phyloP scores from a whole-genome alignment of 2,113 vertebrate species.

The Archilochus colubris region DNA sequence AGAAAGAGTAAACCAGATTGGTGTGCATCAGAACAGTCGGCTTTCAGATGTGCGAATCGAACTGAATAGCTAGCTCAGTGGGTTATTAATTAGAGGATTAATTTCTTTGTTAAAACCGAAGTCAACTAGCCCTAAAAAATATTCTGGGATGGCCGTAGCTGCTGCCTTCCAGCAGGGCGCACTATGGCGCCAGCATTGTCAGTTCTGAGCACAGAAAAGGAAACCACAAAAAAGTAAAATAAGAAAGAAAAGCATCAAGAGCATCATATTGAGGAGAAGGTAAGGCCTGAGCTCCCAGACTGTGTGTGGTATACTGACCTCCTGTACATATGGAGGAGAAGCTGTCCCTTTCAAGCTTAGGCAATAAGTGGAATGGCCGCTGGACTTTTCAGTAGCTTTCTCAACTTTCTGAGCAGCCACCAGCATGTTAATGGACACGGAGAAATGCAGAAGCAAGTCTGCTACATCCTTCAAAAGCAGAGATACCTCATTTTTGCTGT shows the following conservation, averaged over 20 bases:
- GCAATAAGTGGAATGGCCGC: neutral
- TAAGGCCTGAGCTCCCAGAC: constrained; percentile 14
- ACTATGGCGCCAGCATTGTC: constrained; percentile 47
- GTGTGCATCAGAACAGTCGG: neutral
- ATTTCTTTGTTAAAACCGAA: neutral
- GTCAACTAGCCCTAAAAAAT: neutral
- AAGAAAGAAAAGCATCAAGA: neutral
- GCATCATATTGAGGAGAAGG: neutral
- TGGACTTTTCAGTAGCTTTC: neutral
- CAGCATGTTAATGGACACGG: too few relatives aligned
- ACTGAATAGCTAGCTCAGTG: neutral
- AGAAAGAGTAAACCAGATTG: neutral
- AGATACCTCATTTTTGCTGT: neutral
- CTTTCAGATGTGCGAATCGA: neutral
- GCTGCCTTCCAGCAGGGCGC: constrained; percentile 56
- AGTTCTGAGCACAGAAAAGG: neutral
- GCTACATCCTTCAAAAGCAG: neutral
- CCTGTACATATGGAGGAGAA: constrained; percentile 12
- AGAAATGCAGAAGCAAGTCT: neutral
- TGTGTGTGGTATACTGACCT: constrained; percentile 12
- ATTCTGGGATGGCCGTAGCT: neutral
- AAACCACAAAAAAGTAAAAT: neutral
- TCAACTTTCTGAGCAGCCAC: neutral
- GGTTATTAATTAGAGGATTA: neutral
- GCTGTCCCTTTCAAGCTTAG: neutral